A percentile compares a stretch with the other conserved stretches of the same genome.
These are phyloP conservation scores for Propithecus perrieri DNA, from an alignment of 2,797 vertebrate species.

Conservation along the genomic window DNA sequence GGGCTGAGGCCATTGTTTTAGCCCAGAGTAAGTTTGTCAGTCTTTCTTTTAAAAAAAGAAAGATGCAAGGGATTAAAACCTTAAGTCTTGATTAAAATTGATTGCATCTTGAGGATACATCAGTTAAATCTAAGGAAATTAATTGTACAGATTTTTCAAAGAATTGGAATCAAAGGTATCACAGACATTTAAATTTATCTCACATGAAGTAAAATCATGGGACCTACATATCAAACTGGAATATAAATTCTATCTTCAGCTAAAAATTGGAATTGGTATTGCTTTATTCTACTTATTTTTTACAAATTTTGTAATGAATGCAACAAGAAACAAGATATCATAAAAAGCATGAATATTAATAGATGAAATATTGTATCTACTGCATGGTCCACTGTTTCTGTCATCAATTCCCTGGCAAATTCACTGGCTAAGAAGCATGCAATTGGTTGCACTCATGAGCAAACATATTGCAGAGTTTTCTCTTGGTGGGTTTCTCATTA, in stretches of 20 bases:
- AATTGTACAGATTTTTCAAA: constrained; percentile 35
- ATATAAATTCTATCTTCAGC: background rate
- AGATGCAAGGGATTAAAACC: constrained; percentile 33
- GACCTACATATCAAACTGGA: background rate
- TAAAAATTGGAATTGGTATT: constrained; percentile 12
- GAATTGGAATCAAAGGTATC: background rate
- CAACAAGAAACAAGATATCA: background rate
- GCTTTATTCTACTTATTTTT: constrained; percentile 11
- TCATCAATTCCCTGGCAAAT: background rate
- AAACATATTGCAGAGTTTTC: background rate
- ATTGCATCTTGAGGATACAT: constrained; percentile 6
- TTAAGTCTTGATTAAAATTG: constrained; percentile 9
- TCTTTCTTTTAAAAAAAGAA: constrained; percentile 15
- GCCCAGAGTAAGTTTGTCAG: background rate
- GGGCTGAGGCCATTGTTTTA: background rate
- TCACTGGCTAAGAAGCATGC: background rate
- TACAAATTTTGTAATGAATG: constrained; percentile 15
- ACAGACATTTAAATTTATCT: constrained; percentile 28
- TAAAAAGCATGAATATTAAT: background rate
- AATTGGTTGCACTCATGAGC: background rate
- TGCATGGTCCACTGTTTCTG: background rate
- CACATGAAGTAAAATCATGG: constrained; percentile 1
- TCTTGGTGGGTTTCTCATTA: background rate
- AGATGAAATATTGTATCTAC: background rate
- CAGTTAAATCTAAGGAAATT: constrained; percentile 34